A percentile compares a stretch with the other conserved stretches of the same genome.
Conservation (phyloP, 2,888 invertebrate species). For the Gibbula magus region DNA sequence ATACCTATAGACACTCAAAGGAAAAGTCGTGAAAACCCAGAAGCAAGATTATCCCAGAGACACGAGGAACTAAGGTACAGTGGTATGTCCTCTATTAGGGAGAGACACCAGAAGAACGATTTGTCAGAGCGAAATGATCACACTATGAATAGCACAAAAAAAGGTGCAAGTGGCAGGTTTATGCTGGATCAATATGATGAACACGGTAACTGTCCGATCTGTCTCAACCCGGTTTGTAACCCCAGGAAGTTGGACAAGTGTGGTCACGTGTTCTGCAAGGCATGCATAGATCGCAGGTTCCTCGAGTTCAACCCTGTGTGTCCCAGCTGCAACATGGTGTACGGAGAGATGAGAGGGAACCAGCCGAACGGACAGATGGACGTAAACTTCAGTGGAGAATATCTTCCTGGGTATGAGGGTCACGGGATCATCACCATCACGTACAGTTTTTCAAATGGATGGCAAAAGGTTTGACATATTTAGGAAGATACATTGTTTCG, state of each 20-base stretch:
- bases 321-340: slow-evolving; percentile 50
- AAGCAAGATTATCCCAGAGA: no score
- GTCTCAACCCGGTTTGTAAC: slow-evolving; percentile 45
- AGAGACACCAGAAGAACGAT: no score
- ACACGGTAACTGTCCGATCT: slow-evolving; percentile 66
- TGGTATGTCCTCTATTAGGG: no score
- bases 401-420: slow-evolving; percentile 30
- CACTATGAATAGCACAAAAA: no score
- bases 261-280: slow-evolving; percentile 42
- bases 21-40: no score
- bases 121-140: no score
- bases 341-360: slow-evolving; percentile 40
- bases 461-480: slow-evolving; percentile 51
- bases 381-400: neutral
- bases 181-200: no score
- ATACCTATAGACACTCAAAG: no score
- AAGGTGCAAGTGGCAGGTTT: no score
- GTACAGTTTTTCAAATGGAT: slow-evolving; percentile 65
- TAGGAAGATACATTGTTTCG: no score
- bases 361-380: slow-evolving; percentile 48
- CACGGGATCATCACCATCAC: slow-evolving; percentile 35
- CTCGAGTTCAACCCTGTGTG: slow-evolving; percentile 37
- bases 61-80: no score
- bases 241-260: slow-evolving; percentile 35
- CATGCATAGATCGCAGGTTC: slow-evolving; percentile 41